Base-by-base conservation (phyloP, 2,113 vertebrate genomes). In the Phainopepla nitens region DNA sequence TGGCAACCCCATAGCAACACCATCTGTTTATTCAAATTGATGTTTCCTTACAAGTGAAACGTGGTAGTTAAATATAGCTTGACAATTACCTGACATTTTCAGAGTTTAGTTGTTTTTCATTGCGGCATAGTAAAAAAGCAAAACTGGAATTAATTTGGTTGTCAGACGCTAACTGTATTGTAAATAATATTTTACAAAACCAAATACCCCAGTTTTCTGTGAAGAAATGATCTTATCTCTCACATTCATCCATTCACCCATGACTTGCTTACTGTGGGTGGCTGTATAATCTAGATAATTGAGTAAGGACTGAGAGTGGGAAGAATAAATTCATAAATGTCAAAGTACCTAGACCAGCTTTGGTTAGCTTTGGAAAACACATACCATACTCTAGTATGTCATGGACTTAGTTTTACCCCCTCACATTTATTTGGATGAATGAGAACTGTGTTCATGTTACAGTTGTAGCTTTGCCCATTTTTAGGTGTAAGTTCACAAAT, bases 1-100 rank as follows among this genome's bases (percentile, higher is more conserved):
- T 86, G 83, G 72, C 70, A 91, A 87, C 87, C 76, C 82, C 86
- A 68, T 54, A 90, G 76, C 92, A 96, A 92, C 72, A 88, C 73
- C 68, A 93, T 90, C 91, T 93, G 56, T 88, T 93, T 83, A 81
- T 93, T 92, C 78, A 92, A 81, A 77, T 77, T 62, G 45, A 79
- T 88, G 54, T 89, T 94, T 96, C 66, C 65, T 95, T 41, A 4
- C 23, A 82, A 92, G 76, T 83, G 56, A 80, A 83, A 84, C 0
- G 0, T 85, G 66, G 51, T 80, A 47, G 44, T 71, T 94, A 97
- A 91, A 96, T 91, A 79, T 65, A 96, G 78, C 71, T 73, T 91
- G 75, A 88, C 28, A 77, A 58, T 91, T 92, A 96, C 75, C 71
- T 95, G 82, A 79, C 29, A 47, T 69, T 94, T 95, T 73, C 65